A percentile compares a stretch with the other conserved stretches of the same genome.
phyloP scores from a whole-genome alignment of 2,113 vertebrate species.

The Corvus moneduloides region DNA sequence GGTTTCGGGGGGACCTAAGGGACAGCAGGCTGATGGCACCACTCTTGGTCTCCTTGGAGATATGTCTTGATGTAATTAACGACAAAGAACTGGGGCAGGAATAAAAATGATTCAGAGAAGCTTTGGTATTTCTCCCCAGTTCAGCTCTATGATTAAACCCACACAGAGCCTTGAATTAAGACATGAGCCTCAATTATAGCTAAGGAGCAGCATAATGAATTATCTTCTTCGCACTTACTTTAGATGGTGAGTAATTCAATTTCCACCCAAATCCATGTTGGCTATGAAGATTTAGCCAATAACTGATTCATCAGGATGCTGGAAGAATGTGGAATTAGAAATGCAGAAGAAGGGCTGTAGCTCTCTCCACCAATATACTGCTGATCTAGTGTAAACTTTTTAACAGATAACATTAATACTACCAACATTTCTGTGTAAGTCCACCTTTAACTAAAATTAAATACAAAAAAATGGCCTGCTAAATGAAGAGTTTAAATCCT shows the following conservation, averaged over 20 bases:
- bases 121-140: background rate
- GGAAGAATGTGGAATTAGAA: background rate
- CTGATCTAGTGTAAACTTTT: background rate
- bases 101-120: conserved; percentile 52
- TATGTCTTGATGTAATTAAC: conserved; percentile 1
- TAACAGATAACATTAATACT: background rate
- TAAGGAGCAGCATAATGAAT: conserved; percentile 26
- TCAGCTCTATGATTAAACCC: conserved; percentile 40
- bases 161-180: conserved; percentile 1
- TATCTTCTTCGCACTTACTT: background rate
- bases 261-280: background rate
- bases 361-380: background rate
- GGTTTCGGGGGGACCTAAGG: background rate
- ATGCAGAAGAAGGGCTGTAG: background rate
- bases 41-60: conserved; percentile 31
- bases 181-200: conserved; percentile 23
- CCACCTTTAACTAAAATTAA: background rate
- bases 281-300: background rate
- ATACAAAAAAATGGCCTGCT: background rate
- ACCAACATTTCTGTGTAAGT: background rate
- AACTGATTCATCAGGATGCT: conserved; percentile 6
- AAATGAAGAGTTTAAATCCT: background rate
- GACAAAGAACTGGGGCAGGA: background rate
- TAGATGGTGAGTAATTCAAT: conserved; percentile 32
- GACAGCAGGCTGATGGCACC: background rate